phyloP scores from a whole-genome alignment of 1,140 invertebrate genomes.

The Drosophila micromelanica region DNA sequence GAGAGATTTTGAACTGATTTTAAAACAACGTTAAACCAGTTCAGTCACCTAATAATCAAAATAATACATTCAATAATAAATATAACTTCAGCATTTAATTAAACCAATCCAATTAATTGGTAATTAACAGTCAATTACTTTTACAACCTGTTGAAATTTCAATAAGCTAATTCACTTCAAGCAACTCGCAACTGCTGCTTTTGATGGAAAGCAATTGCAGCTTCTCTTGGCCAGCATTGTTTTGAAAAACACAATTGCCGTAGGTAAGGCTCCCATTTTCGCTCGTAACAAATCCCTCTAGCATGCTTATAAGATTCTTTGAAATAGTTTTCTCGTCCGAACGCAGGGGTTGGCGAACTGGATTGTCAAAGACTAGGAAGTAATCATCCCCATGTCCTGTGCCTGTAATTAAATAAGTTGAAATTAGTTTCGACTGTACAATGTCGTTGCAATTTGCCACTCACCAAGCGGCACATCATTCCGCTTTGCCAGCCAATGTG shows the following conservation, averaged over 20 bases:
- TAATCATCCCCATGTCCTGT: conserved; percentile 62
- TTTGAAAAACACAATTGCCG: conserved; percentile 10
- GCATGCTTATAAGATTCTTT: conserved; percentile 44
- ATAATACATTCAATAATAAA: too few relatives aligned
- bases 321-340: conserved; percentile 42
- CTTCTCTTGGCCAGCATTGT: conserved; percentile 26
- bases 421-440: neutral
- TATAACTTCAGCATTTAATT: too few relatives aligned
- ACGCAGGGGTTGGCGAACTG: neutral
- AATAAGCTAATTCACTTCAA: neutral
- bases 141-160: too few relatives aligned
- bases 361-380: conserved; percentile 37
- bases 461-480: conserved; percentile 47
- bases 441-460: neutral
- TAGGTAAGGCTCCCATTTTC: conserved; percentile 9
- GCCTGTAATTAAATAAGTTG: conserved; percentile 26
- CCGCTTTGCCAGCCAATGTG: conserved; percentile 29
- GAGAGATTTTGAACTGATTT: too few relatives aligned
- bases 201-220: conserved; percentile 36
- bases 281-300: conserved; percentile 38
- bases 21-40: too few relatives aligned
- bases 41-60: too few relatives aligned
- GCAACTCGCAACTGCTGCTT: neutral
- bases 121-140: too few relatives aligned
- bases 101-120: too few relatives aligned